phyloP scores from a whole-genome alignment of 2,888 invertebrate species.

The Drymonia ruficornis region DNA sequence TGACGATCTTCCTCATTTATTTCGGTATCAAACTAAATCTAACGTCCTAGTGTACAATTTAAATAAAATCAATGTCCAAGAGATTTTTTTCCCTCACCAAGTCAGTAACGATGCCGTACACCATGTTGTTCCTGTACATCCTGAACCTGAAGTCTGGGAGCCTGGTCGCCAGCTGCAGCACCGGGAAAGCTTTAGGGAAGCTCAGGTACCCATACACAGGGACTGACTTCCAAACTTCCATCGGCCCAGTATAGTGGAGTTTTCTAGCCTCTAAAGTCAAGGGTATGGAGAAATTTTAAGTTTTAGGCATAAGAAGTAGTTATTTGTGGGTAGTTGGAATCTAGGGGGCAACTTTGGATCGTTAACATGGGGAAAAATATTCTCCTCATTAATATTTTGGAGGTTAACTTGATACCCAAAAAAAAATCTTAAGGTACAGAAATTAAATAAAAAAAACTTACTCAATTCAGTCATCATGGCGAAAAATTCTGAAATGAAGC shows the following conservation, averaged over 20 bases:
- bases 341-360: too few relatives aligned
- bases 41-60: too few relatives aligned
- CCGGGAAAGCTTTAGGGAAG: slow-evolving; percentile 86
- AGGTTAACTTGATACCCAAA: too few relatives aligned
- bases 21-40: too few relatives aligned
- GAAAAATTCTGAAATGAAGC: slow-evolving; percentile 57
- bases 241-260: slow-evolving; percentile 64
- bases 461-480: slow-evolving; percentile 53
- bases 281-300: background rate
- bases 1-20: too few relatives aligned
- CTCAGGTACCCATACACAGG: slow-evolving; percentile 56
- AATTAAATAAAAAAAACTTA: slow-evolving; percentile 47
- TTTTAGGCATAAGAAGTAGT: too few relatives aligned
- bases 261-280: slow-evolving; percentile 52
- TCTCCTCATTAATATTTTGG: too few relatives aligned
- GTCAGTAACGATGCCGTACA: slow-evolving; percentile 84
- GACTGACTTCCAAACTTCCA: slow-evolving; percentile 46
- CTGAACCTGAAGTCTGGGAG: slow-evolving; percentile 88
- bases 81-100: too few relatives aligned
- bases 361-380: too few relatives aligned
- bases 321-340: too few relatives aligned
- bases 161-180: slow-evolving; percentile 85
- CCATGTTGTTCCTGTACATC: slow-evolving; percentile 88
- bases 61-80: too few relatives aligned
- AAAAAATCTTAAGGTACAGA: too few relatives aligned